phyloP scores from a whole-genome alignment of 2,888 invertebrate genomes.

The Tachystola acroxantha region DNA sequence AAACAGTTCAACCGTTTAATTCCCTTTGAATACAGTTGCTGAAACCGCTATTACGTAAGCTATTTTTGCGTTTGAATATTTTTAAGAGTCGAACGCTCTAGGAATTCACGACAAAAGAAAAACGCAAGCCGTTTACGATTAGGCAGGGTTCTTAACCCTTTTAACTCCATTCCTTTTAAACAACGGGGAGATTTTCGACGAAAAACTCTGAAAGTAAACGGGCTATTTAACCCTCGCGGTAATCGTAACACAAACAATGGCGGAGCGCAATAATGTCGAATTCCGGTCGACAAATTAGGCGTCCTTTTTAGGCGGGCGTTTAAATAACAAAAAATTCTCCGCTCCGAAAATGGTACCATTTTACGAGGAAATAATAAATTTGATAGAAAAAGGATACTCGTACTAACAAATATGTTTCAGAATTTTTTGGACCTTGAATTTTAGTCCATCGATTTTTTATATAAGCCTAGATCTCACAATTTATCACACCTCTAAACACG shows the following conservation, averaged over 20 bases:
- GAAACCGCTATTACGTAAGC: conserved; percentile 21
- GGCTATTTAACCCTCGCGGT: conserved; percentile 70
- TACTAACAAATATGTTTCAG: too few species aligned
- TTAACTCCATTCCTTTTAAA: conserved; percentile 57
- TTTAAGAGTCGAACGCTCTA: conserved; percentile 23
- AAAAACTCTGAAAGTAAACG: conserved; percentile 66
- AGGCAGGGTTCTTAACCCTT: conserved; percentile 61
- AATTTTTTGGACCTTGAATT: too few species aligned
- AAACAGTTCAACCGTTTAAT: neutral
- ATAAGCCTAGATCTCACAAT: too few species aligned
- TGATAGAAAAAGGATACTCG: too few species aligned
- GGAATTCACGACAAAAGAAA: conserved; percentile 48
- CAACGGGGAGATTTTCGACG: conserved; percentile 55
- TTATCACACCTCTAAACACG: too few species aligned
- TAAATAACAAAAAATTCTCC: conserved; percentile 49
- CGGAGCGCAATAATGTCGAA: conserved; percentile 66
- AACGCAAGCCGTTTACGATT: conserved; percentile 61
- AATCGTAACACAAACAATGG: conserved; percentile 74
- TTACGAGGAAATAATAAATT: too few species aligned
- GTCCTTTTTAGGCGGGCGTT: conserved; percentile 62
- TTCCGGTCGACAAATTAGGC: conserved; percentile 72
- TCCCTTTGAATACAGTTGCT: conserved; percentile 2
- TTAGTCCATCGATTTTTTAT: too few species aligned
- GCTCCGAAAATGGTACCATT: neutral
- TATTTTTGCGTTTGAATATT: conserved; percentile 21